phyloP scores from a whole-genome alignment of 1,140 invertebrate genomes.

The Cydia strobilella region DNA sequence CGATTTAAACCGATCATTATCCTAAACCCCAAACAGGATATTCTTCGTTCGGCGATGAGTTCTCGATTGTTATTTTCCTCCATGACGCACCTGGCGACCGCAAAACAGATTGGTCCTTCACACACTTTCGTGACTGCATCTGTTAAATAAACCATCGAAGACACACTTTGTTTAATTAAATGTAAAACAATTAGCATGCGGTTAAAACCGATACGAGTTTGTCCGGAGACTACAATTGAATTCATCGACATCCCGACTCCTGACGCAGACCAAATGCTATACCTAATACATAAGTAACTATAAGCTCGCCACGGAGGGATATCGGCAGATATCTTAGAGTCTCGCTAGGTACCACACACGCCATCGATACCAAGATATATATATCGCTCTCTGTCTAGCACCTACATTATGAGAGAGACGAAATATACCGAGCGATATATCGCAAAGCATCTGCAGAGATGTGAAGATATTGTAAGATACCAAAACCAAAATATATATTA shows the following conservation, averaged over 20 bases:
- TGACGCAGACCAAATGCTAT: too few relatives aligned
- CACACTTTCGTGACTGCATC: conserved; percentile 18
- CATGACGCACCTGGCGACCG: conserved; percentile 16
- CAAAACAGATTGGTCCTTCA: conserved; percentile 26
- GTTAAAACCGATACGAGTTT: conserved; percentile 1
- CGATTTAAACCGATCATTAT: not conserved
- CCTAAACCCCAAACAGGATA: conserved; percentile 11
- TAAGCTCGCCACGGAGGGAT: too few relatives aligned
- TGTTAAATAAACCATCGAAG: conserved; percentile 24
- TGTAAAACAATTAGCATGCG: conserved; percentile 5
- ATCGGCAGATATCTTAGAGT: too few relatives aligned
- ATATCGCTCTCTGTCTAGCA: too few relatives aligned
- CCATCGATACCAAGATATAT: too few relatives aligned
- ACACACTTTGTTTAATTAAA: conserved; percentile 7
- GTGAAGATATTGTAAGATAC: too few relatives aligned
- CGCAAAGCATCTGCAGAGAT: too few relatives aligned
- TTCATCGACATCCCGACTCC: not conserved
- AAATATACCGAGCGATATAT: too few relatives aligned
- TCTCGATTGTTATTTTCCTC: conserved; percentile 23
- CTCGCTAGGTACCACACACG: too few relatives aligned
- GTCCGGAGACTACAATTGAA: not conserved
- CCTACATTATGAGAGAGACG: too few relatives aligned
- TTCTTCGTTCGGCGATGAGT: not conserved
- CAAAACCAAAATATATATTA: too few relatives aligned
- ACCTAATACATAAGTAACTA: too few relatives aligned